Evolutionary conservation across 2,888 invertebrate genomes (phyloP), one percentile per base, ranked within the genome.

Genomic region (Pyrrhosoma nymphula): DNA sequence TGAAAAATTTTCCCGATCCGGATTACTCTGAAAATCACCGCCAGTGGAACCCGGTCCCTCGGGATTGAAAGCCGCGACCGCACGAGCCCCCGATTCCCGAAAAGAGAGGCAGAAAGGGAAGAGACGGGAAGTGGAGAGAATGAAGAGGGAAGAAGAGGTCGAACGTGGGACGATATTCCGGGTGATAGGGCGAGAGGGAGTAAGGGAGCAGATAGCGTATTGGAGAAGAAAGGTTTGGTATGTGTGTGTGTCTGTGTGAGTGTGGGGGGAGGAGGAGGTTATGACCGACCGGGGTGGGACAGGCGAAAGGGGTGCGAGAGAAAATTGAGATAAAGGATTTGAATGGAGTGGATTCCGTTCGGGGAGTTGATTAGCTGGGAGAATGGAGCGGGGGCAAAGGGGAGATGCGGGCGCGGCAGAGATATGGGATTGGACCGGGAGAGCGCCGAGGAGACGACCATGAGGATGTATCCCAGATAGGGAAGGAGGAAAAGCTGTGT

Each of bases 301-400:
- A 89, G 89, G 89, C 89, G 89, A 88, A 69, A 88, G 88, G 88
- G 20, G 56, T 47, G 23, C 26, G 56, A 26, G 56, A n/a, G 89
- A n/a, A 89, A 89, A 89, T 89, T 89, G 89, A 89, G 89, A 89
- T 89, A 89, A 89, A 89, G 89, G 89, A 89, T 89, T 89, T 89
- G 89, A 89, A 89, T 89, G 89, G 89, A 89, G 89, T 89, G 89
- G 89, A 89, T 89, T 89, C 56, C 89, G 56, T 89, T 89, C 89
- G 89, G 56, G 56, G 89, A 89, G 89, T 89, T 89, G 89, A 89
- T 89, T 89, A 89, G 89, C 89, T 89, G 89, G 89, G 89, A 55
- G 89, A 89, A 56, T 55, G 39, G 56, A n/a, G 89, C 47, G 56
- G 47, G 82, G 89, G 89, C 3, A 35, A 89, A 56, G 39, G 89